These are phyloP conservation scores for Epinephelus moara DNA, from an alignment of 2,113 vertebrate species.

Conservation along the genomic window DNA sequence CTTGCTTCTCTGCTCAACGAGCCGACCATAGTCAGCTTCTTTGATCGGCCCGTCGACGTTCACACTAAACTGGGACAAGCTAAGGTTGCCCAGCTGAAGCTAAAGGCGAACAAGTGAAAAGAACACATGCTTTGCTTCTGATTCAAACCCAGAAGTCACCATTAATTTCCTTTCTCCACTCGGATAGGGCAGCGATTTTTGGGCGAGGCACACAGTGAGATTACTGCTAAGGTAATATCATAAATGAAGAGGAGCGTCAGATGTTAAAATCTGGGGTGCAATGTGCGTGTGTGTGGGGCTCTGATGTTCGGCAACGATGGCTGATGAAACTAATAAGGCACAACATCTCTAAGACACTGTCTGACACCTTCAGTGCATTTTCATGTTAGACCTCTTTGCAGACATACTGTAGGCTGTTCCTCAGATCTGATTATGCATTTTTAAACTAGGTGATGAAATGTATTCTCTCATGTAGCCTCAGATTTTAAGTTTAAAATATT, in stretches of 20 bases:
- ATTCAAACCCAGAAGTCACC: conserved; percentile 44
- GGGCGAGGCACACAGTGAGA: background rate
- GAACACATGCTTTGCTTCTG: conserved; percentile 12
- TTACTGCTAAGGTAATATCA: conserved; percentile 8
- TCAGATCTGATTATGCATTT: conserved; percentile 55
- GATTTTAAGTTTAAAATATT: conserved; percentile 10
- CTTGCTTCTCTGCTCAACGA: conserved; percentile 96
- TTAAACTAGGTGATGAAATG: conserved; percentile 19
- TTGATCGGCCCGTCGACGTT: conserved; percentile 90
- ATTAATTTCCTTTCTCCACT: conserved; percentile 42
- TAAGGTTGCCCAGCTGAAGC: conserved; percentile 88
- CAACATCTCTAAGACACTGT: conserved; percentile 15
- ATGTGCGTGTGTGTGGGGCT: background rate
- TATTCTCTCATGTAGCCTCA: conserved; percentile 20
- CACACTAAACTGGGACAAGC: conserved; percentile 87
- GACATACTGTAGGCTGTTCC: background rate
- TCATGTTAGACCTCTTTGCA: conserved; percentile 8
- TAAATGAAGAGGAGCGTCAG: conserved; percentile 14
- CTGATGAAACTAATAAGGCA: conserved; percentile 10
- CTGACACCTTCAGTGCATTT: conserved; percentile 34
- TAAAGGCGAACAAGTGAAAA: conserved; percentile 78
- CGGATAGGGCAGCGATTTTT: background rate
- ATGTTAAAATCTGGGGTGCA: conserved; percentile 1
- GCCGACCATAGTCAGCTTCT: conserved; percentile 92
- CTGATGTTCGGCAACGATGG: background rate